Percentiles rank a stretch among this genome's conserved stretches.
phyloP scores from a whole-genome alignment of 2,113 vertebrate genomes.

The Siphamia tubifer region DNA sequence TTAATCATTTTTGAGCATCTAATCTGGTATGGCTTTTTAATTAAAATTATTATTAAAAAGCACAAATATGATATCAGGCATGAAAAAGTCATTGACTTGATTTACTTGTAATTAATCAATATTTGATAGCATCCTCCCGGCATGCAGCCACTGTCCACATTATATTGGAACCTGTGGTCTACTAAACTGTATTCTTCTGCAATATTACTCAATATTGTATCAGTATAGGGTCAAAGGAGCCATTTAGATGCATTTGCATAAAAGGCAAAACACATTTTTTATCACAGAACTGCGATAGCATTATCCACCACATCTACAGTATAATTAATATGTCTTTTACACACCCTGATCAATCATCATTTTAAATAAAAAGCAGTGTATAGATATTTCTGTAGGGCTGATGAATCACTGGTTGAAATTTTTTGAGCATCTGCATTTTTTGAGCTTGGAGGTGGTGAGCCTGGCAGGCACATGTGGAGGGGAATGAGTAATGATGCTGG shows the following conservation, averaged over 20 bases:
- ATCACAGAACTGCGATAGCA: constrained; percentile 3
- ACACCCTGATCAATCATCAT: constrained; percentile 33
- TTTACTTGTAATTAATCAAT: constrained; percentile 38
- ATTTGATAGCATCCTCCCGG: constrained; percentile 3
- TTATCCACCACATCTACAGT: neutral
- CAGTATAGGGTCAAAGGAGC: neutral
- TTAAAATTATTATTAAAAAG: constrained; percentile 37
- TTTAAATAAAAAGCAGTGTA: constrained; percentile 18
- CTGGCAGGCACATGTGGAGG: constrained; percentile 46
- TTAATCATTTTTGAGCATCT: constrained; percentile 16
- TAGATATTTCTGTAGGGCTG: constrained; percentile 22
- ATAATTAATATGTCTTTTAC: constrained; percentile 11
- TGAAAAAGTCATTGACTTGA: constrained; percentile 7
- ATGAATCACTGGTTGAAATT: constrained; percentile 59
- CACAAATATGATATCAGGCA: neutral
- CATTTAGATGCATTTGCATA: neutral
- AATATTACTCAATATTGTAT: no score
- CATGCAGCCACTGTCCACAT: constrained; percentile 3
- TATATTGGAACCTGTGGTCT: neutral
- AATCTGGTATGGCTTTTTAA: constrained; percentile 28
- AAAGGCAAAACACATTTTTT: neutral
- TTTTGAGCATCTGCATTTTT: constrained; percentile 59
- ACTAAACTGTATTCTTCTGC: neutral
- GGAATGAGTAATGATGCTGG: constrained; percentile 60
- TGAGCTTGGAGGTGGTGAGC: constrained; percentile 42